Conservation (phyloP, 2,797 vertebrate genomes). For the Periophthalmus magnuspinnatus region DNA sequence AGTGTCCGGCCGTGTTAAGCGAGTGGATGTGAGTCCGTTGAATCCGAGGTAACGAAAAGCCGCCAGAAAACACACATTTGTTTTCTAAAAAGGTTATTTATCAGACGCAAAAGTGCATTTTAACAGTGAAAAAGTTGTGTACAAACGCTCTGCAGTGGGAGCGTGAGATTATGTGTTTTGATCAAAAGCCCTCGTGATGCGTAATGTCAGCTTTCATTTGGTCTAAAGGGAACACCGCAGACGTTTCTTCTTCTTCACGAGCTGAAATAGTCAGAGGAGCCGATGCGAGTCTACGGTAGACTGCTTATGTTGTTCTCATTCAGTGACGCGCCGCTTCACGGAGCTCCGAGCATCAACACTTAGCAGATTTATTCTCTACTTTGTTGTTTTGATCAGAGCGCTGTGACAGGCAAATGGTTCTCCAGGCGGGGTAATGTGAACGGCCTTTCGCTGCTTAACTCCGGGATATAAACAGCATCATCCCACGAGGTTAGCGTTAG, state of each 20-base stretch:
- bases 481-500: conserved; percentile 33
- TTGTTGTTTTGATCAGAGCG: conserved; percentile 43
- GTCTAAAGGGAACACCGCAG: conserved; percentile 11
- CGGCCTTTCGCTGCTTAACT: conserved; percentile 42
- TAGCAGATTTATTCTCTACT: conserved; percentile 26
- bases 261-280: conserved; percentile 27
- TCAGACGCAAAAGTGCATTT: conserved; percentile 20
- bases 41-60: neutral
- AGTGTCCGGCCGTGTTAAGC: no score
- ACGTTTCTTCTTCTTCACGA: conserved; percentile 10
- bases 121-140: conserved; percentile 13
- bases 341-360: conserved; percentile 19
- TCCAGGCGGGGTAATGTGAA: conserved; percentile 23
- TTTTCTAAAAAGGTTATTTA: neutral
- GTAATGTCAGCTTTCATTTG: conserved; percentile 34
- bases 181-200: conserved; percentile 34
- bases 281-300: conserved; percentile 35
- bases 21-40: no score
- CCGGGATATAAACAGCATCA: conserved; percentile 37
- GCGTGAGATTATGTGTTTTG: conserved; percentile 30
- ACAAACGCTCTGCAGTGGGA: conserved; percentile 11
- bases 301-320: conserved; percentile 48
- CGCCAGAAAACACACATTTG: neutral
- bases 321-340: conserved; percentile 26
- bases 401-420: conserved; percentile 40